Percentiles rank a stretch among this genome's conserved stretches.
These are phyloP conservation scores for Zonitis immaculata DNA, from an alignment of 2,888 invertebrate species.

Conservation along the genomic window DNA sequence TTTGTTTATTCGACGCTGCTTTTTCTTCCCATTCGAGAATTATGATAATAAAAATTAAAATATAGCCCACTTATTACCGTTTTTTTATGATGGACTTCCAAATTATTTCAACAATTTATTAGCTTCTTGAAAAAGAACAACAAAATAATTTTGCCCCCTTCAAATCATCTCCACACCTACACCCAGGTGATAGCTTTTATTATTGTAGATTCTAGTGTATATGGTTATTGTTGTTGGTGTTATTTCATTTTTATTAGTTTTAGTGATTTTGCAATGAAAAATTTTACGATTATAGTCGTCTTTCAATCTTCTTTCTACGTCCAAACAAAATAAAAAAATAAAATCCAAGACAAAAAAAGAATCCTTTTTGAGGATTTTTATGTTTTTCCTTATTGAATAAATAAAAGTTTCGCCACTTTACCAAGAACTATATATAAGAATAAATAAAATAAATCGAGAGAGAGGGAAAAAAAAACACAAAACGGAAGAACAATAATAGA, in stretches of 20 bases:
- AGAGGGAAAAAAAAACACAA: too few species aligned
- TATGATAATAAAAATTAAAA: neutral
- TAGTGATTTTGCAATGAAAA: neutral
- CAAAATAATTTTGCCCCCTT: neutral
- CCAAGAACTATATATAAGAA: neutral
- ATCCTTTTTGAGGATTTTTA: neutral
- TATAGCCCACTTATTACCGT: constrained; percentile 5
- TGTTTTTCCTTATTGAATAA: neutral
- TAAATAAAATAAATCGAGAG: too few species aligned
- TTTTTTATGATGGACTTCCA: neutral
- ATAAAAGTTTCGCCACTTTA: neutral
- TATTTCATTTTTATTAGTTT: neutral
- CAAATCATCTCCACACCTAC: neutral
- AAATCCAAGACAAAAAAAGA: neutral
- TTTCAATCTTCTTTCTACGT: neutral
- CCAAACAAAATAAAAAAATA: neutral
- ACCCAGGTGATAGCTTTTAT: neutral
- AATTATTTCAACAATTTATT: neutral
- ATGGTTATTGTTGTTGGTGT: too few species aligned
- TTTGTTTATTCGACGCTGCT: neutral
- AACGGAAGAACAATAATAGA: neutral
- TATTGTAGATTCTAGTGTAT: neutral
- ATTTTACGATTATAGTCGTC: constrained; percentile 1
- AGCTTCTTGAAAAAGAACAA: neutral
- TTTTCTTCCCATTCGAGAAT: neutral